These are phyloP conservation scores for Dicentrarchus labrax DNA, from an alignment of 2,113 vertebrate species.

Conservation along the genomic window DNA sequence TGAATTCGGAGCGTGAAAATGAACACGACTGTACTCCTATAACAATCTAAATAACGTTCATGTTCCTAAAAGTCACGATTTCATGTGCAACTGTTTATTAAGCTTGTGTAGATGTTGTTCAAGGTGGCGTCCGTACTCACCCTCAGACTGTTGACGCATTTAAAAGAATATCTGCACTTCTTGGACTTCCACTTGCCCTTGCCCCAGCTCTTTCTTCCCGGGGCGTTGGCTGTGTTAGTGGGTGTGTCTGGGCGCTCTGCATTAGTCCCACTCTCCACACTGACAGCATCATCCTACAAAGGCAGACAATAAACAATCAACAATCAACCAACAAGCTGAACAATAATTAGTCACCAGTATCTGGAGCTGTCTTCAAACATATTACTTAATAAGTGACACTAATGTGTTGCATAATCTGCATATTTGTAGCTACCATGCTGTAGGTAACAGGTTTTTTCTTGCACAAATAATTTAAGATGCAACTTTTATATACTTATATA, in stretches of 20 bases:
- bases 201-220: conserved; percentile 98
- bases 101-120: neutral
- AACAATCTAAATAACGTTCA: too few relatives aligned
- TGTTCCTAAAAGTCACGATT: too few relatives aligned
- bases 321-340: too few relatives aligned
- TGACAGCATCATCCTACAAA: conserved; percentile 94
- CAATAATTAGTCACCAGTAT: too few relatives aligned
- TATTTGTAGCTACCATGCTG: neutral
- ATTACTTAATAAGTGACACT: neutral
- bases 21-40: too few relatives aligned
- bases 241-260: conserved; percentile 96
- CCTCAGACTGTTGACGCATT: conserved; percentile 98
- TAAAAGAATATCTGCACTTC: conserved; percentile 99
- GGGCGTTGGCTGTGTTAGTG: conserved; percentile 96
- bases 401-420: neutral
- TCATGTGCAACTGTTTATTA: neutral
- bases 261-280: conserved; percentile 95
- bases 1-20: neutral
- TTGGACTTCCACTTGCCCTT: conserved; percentile 99
- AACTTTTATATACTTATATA: neutral
- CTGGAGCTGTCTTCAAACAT: neutral
- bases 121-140: conserved; percentile 74
- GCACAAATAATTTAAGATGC: neutral
- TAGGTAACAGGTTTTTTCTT: neutral
- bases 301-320: too few relatives aligned